These are phyloP conservation scores for Meriones psammophilus DNA, from an alignment of 2,797 vertebrate genomes.

Conservation along the genomic window DNA sequence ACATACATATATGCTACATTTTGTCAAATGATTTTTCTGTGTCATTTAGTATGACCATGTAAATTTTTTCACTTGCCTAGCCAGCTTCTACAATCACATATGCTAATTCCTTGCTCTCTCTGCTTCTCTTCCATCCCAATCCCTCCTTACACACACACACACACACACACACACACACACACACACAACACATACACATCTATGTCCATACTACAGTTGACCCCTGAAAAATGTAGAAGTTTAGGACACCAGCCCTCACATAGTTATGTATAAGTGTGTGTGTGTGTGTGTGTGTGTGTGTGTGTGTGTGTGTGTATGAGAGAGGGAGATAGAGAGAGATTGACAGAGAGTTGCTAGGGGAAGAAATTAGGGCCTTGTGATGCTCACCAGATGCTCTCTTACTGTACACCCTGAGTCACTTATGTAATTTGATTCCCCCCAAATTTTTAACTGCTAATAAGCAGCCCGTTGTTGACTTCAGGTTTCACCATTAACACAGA, in stretches of 20 bases:
- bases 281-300: not conserved
- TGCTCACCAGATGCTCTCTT: not conserved
- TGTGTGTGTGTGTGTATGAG: not conserved
- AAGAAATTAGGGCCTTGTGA: not conserved
- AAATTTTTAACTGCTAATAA: not conserved
- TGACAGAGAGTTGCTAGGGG: too few species aligned
- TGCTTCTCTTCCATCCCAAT: not conserved
- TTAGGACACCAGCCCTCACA: not conserved
- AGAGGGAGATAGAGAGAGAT: too few species aligned
- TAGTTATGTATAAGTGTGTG: not conserved
- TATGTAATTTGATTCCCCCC: not conserved
- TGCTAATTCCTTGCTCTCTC: not conserved
- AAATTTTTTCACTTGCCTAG: not conserved
- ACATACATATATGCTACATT: not conserved
- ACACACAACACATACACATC: not conserved
- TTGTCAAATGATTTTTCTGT: not conserved
- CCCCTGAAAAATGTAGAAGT: not conserved
- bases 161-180: not conserved
- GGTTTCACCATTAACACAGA: not conserved
- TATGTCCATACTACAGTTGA: not conserved
- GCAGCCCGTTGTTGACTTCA: not conserved
- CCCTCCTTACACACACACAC: not conserved
- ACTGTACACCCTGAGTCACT: not conserved
- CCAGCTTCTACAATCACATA: not conserved
- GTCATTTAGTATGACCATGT: not conserved